phyloP scores from a whole-genome alignment of 2,888 invertebrate genomes.

The Spatulosminthurus flaviceps region DNA sequence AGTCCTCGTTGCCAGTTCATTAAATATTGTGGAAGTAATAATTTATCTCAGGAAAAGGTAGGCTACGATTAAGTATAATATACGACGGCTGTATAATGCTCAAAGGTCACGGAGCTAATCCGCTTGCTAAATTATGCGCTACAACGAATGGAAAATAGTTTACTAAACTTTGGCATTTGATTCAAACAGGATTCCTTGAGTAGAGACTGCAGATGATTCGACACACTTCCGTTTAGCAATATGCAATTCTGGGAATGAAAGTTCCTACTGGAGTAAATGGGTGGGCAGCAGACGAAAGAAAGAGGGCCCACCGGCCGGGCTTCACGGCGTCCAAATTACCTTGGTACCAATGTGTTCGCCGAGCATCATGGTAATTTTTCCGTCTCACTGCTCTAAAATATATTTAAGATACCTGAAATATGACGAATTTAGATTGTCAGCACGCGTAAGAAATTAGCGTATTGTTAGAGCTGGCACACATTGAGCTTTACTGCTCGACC shows the following conservation, averaged over 20 bases:
- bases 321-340: conserved; percentile 67
- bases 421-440: no score
- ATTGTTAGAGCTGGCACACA: no score
- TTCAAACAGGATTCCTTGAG: neutral
- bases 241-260: conserved; percentile 39
- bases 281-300: conserved; percentile 91
- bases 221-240: neutral
- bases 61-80: no score
- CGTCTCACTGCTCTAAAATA: neutral
- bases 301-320: conserved; percentile 63
- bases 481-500: no score
- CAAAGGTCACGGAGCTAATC: no score
- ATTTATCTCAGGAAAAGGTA: no score
- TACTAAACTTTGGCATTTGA: neutral
- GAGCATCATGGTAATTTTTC: conserved; percentile 87
- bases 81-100: no score
- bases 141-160: neutral
- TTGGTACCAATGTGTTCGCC: conserved; percentile 91
- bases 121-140: no score
- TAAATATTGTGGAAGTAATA: no score
- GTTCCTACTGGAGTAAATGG: conserved; percentile 34
- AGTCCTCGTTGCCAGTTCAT: no score
- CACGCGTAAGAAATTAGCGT: no score
- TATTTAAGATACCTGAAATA: neutral
- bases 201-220: neutral